Base-by-base conservation (phyloP, 2,888 invertebrate species). In the Anthophora plumipes region DNA sequence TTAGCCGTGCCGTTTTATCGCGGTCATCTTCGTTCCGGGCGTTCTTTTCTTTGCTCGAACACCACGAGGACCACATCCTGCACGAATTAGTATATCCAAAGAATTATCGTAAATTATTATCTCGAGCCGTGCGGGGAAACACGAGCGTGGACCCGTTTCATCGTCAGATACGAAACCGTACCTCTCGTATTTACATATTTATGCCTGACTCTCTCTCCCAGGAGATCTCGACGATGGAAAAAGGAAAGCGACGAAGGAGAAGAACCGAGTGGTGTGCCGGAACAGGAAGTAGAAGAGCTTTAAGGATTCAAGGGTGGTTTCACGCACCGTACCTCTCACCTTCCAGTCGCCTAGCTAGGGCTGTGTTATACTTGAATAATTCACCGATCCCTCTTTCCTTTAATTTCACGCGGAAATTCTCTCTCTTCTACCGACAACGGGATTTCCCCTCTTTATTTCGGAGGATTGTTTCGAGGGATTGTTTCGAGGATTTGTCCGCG, bases 51-150 rank as follows among this genome's bases (percentile, higher is more conserved):
- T 72, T 54, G 7, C 48, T 31, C 31, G 31, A 31, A 1, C n/a
- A n/a, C 59, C 14, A 31, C 17, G 14, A 37, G n/a, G 31, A 31
- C 50, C 52, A 59, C 63, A 54, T 80, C 71, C 77, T 57, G 74
- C 77, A 74, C 77, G 83, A 88, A 87, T 89, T 88, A 85, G 80
- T 81, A 71, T 82, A n/a, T n/a, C n/a, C 80, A 71, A 52, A 55
- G 68, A 88, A 90, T 90, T 86, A 89, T 88, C 89, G 84, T 88
- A 89, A 89, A 89, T 88, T 87, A 86, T 88, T 79, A 72, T 77
- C 80, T 78, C 72, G 69, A 72, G 75, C 54, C 66, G 63, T 52
- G 55, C 73, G 52, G 68, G n/a, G 14, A 25, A 55, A 31, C 41
- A 31, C 37, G 20, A 22, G n/a, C n/a, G n/a, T 17, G 39, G 31